These are phyloP conservation scores for Brevimyrus niger DNA, from an alignment of 2,113 vertebrate species.

Conservation along the genomic window DNA sequence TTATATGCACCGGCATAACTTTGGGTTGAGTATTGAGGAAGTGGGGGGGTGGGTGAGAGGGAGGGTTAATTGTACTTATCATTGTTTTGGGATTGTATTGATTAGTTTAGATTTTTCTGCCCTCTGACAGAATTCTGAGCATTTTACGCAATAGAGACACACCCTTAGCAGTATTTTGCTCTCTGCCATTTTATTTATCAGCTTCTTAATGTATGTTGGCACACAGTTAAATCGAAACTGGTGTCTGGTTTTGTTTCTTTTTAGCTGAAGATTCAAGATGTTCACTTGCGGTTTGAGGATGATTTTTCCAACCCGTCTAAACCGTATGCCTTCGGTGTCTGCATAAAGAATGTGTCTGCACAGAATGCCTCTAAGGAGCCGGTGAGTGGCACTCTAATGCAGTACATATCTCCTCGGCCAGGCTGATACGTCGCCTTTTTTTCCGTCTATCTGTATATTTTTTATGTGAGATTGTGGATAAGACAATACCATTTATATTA, in stretches of 20 bases:
- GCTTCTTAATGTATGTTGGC: background rate
- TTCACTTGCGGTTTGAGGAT: conserved; percentile 93
- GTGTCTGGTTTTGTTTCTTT: background rate
- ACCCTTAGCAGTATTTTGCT: background rate
- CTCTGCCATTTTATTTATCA: background rate
- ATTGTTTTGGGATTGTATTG: background rate
- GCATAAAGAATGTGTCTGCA: conserved; percentile 88
- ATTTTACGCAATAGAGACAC: background rate
- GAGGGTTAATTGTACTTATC: no score
- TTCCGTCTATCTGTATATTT: background rate
- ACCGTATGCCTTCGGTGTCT: conserved; percentile 84
- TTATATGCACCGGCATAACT: background rate
- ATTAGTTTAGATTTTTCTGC: background rate
- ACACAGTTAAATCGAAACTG: background rate
- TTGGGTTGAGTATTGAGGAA: no score
- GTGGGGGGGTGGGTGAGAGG: no score
- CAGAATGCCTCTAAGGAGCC: conserved; percentile 81
- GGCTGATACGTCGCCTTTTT: background rate
- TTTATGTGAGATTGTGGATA: background rate
- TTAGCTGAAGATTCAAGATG: conserved; percentile 92
- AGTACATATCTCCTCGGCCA: background rate
- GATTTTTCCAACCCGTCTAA: conserved; percentile 71
- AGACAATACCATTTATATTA: background rate
- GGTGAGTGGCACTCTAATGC: conserved; percentile 41
- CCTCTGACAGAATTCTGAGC: background rate